Base-by-base conservation (phyloP, 2,888 invertebrate species). In the Aleiodes testaceus region DNA sequence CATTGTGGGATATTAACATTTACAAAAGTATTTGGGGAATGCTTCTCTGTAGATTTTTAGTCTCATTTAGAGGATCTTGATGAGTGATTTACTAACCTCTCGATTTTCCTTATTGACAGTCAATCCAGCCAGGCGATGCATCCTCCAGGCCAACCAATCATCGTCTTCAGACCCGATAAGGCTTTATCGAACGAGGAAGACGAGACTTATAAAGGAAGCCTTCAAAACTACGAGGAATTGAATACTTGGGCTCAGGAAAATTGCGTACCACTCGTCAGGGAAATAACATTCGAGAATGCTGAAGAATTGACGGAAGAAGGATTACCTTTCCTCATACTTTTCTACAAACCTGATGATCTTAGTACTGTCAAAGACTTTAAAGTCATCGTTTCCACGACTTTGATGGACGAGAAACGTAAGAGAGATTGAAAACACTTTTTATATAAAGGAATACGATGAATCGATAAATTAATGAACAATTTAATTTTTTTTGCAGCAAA, bases 211-310 rank as follows among this genome's bases (percentile, higher is more conserved):
- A 91, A 87, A n/a, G 95, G 95, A 5, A 92, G 92, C 68, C 84
- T 94, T 50, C 88, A 88, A 5, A 93, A 91, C 83, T 95, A 94
- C 81, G 97, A 97, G 81, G 95, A 96, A 78, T 84, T 98, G n/a
- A 92, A 94, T 81, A 90, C 92, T 72, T 99, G 99, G 99, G 91
- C 94, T 0, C 92, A 94, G 74, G 95, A 97, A 78, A 96, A 96
- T 84, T 99, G 99, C 87, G 95, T 99, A 47, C 98, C 99, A 0
- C 89, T 99, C 12, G 99, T 99, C 0, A 91, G 99, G 68, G 99
- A 99, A 88, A 99, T 99, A 73, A 99, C 99, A 0, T 99, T 99
- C 88, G 98, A 99, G 88, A 99, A 99, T 90, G 99, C 99, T 1
- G 99, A 99, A 88, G 99, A 99, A 88, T 88, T 99, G 22, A 99